phyloP scores from a whole-genome alignment of 92 coral and sea anemone species.

The Porites cylindrica region DNA sequence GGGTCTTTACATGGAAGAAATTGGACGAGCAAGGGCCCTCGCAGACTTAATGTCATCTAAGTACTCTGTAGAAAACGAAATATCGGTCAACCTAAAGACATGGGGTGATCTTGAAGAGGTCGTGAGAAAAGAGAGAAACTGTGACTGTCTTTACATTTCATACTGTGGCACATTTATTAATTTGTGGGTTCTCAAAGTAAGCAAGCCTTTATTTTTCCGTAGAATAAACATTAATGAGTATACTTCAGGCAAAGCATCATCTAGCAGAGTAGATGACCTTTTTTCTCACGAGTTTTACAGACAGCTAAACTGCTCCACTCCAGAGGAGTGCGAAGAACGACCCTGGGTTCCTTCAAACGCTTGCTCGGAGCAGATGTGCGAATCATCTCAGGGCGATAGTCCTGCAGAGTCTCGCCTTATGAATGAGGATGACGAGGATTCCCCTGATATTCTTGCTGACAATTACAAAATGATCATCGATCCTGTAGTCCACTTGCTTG shows the following conservation, averaged over 20 bases:
- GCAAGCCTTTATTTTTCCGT: neutral
- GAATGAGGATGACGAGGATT: neutral
- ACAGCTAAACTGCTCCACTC: too few relatives aligned
- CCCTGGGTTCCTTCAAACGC: too few relatives aligned
- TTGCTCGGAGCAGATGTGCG: too few relatives aligned
- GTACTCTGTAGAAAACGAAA: neutral
- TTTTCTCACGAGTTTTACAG: too few relatives aligned
- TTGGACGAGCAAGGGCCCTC: constrained; percentile 4
- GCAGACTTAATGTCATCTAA: neutral
- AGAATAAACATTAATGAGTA: too few relatives aligned
- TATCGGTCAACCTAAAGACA: too few relatives aligned
- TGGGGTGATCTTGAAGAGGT: neutral
- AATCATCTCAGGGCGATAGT: too few relatives aligned
- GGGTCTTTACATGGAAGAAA: neutral
- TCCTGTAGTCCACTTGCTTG: neutral
- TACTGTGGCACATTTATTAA: neutral
- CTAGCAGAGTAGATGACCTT: too few relatives aligned
- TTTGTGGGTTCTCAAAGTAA: neutral
- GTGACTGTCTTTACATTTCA: neutral
- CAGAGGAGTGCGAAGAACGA: too few relatives aligned
- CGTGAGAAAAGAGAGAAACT: neutral
- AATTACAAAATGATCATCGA: neutral
- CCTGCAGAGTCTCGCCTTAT: too few relatives aligned
- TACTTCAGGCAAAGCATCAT: too few relatives aligned
- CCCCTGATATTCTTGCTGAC: too few relatives aligned